Base-by-base conservation (phyloP, 2,888 invertebrate species). In the Platycheirus albimanus region DNA sequence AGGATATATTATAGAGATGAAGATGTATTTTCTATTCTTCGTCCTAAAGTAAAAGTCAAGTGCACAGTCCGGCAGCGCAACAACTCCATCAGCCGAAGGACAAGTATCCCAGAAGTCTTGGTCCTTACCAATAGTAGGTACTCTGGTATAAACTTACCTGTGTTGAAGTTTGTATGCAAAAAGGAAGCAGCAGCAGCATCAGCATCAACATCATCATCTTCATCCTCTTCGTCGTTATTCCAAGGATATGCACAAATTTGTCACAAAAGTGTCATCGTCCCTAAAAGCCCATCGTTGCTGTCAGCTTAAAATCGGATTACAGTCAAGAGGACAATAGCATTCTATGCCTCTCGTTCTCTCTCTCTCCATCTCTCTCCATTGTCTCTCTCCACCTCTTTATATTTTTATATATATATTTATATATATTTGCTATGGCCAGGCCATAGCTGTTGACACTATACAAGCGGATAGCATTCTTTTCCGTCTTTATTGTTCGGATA, bases 231-330 rank as follows among this genome's bases (percentile, higher is more conserved):
- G 13, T 66, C 78, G 74, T 79, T 84, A 84, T 84, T 79, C 74
- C 74, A 84, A 75, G 78, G 79, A 79, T 84, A 84, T 84, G 84
- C 84, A 84, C 79, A 84, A 84, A 79, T 84, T 79, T 84, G 79
- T 84, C 78, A 84, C 64, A 84, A 71, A 75, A 84, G 79, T 84
- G 79, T 70, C 84, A 79, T 84, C 84, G 79, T 84, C 30, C 74
- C 74, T 84, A 79, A 78, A 79, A 78, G 84, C 84, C 79, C 79
- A 79, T 84, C 74, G 78, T 84, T 79, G 84, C 78, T 84, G 84
- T 75, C 84, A 79, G 79, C 84, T 84, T 84, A 79, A 79, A 79
- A 84, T 79, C 79, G 84, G 84, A 84, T 84, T 84, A 84, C 74
- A 69, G 74, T 79, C 79, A 52, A 52, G 52, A 75, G 75, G 70